A percentile compares a stretch with the other conserved stretches of the same genome.
These are phyloP conservation scores for silkworm (Bombyx mori) DNA, from an alignment of 1,140 invertebrate genomes.

Conservation along the genomic window DNA sequence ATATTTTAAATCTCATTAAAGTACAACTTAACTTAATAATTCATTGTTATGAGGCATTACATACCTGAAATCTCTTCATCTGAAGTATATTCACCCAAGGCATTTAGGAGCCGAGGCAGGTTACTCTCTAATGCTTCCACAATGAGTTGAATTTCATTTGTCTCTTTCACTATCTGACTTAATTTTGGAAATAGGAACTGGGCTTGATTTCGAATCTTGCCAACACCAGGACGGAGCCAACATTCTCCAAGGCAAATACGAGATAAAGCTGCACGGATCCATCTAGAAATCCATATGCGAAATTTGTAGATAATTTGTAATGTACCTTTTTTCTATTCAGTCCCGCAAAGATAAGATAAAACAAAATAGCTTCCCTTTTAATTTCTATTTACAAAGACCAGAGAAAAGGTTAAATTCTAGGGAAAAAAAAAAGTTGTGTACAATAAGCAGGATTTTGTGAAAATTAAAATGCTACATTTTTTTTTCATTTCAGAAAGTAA, in stretches of 20 bases:
- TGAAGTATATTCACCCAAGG: slow-evolving; percentile 60
- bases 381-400: no score
- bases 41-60: background rate
- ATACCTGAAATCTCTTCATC: slow-evolving; percentile 66
- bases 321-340: no score
- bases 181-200: slow-evolving; percentile 60
- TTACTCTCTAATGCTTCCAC: slow-evolving; percentile 62
- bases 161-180: slow-evolving; percentile 50
- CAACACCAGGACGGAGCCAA: slow-evolving; percentile 62
- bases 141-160: slow-evolving; percentile 45
- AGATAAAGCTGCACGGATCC: slow-evolving; percentile 58
- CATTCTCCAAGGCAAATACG: slow-evolving; percentile 61
- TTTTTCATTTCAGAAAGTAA: no score
- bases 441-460: no score
- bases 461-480: no score
- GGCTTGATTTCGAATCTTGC: slow-evolving; percentile 62
- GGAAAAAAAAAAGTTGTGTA: no score
- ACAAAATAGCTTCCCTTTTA: no score
- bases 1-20: no score
- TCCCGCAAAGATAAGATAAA: no score
- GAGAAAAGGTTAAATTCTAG: no score
- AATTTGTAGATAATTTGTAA: no score
- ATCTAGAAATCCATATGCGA: slow-evolving; percentile 32
- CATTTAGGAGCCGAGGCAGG: slow-evolving; percentile 55
- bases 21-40: no score